Conservation (phyloP, 2,888 invertebrate genomes). For the Cerastis rubricosa region DNA sequence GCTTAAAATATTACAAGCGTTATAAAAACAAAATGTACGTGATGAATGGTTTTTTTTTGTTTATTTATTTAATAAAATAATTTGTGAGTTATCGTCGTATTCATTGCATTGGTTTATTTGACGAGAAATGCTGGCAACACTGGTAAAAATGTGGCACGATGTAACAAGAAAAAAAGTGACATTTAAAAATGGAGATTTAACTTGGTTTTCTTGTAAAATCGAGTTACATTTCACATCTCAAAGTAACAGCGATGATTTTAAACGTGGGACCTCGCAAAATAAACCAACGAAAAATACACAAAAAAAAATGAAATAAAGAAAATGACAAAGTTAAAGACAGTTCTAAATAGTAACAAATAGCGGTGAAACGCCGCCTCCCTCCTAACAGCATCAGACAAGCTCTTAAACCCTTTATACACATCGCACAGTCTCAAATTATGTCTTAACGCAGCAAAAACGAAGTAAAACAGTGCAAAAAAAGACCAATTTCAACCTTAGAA, state of each 20-base stretch:
- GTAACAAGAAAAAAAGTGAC: neutral
- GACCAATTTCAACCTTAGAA: conserved; percentile 9
- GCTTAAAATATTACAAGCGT: conserved; percentile 63
- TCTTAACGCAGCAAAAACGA: conserved; percentile 48
- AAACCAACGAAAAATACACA: conserved; percentile 15
- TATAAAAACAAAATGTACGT: conserved; percentile 55
- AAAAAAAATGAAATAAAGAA: conserved; percentile 15
- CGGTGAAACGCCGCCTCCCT: conserved; percentile 4
- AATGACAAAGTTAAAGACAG: conserved; percentile 53
- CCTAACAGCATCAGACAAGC: conserved; percentile 39
- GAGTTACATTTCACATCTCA: neutral
- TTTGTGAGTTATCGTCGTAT: conserved; percentile 62
- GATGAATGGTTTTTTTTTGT: conserved; percentile 40
- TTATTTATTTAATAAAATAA: conserved; percentile 40
- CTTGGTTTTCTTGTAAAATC: neutral
- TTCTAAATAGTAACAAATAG: conserved; percentile 31
- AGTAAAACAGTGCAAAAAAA: neutral
- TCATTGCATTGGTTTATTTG: conserved; percentile 26
- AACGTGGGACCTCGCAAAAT: neutral
- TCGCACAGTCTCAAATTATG: conserved; percentile 54
- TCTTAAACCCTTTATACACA: conserved; percentile 34
- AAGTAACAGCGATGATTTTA: neutral
- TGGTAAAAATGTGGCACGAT: neutral
- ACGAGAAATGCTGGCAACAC: conserved; percentile 17
- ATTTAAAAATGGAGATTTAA: neutral